Base-by-base conservation (phyloP, 2,113 vertebrate genomes). In the Terrapene triunguis region DNA sequence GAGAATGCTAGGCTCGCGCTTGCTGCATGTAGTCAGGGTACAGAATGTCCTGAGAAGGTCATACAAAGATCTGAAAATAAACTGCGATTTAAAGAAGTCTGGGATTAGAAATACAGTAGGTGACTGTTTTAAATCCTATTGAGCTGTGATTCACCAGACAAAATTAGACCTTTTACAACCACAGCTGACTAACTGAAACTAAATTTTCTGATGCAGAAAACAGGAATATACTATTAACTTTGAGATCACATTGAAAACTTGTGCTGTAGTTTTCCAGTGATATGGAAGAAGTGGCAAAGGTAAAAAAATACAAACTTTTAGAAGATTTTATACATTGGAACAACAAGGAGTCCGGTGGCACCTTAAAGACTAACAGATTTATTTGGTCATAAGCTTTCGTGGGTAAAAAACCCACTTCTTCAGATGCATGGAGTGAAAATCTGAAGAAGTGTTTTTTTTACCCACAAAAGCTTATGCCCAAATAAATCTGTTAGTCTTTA, bases 1-100 rank as follows among this genome's bases (percentile, higher is more conserved):
- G 1, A 78, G 17, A 13, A 12, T 5, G 32, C 22, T 80, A n/a
- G 82, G 24, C 10, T 91, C 1, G 0, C 1, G 5, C 4, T 55
- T 85, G 14, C 3, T 94, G 91, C 69, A 57, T 65, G 9, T 27
- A 78, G 80, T 90, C 82, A 38, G 55, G 5, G 14, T 47, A 42
- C 74, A 62, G 59, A 22, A 55, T 76, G 54, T 81, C 89, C 89
- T 76, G 32, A 81, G 85, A 96, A 91, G 42, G 53, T 92, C 50
- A 80, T 78, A 12, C 0, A 13, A 80, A 44, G 17, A n/a, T 54
- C 5, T 47, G 55, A 9, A 83, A 94, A 91, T 91, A 87, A 57
- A 53, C 22, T 22, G 2, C 51, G 74, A 47, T 88, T 50, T 87
- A 48, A 85, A 81, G 85, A 81, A 94, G 80, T 2, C 5, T 38